Conservation (phyloP, 2,113 vertebrate genomes). For the Anser brachyrhynchus region DNA sequence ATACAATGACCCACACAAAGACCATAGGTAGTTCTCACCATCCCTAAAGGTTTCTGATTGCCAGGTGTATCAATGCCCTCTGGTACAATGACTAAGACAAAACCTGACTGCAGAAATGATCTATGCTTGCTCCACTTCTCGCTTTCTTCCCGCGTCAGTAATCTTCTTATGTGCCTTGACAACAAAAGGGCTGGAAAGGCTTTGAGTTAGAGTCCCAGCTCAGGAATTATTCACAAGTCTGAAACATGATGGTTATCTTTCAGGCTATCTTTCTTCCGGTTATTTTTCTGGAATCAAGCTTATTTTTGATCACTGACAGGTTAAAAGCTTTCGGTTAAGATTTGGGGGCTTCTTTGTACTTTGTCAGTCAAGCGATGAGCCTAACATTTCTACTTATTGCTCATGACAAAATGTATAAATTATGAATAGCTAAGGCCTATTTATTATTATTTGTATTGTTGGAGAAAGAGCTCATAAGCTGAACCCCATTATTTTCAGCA, state of each 20-base stretch:
- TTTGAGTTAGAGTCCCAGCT: background rate
- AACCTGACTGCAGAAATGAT: background rate
- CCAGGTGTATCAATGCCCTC: background rate
- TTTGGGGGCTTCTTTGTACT: background rate
- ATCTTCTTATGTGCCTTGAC: background rate
- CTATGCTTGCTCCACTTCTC: background rate
- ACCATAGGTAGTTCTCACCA: background rate
- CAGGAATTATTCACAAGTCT: constrained; percentile 15
- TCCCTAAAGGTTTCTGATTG: background rate
- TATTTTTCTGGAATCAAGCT: constrained; percentile 11
- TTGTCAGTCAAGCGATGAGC: background rate
- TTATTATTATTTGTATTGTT: background rate
- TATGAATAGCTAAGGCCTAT: background rate
- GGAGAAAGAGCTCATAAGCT: background rate
- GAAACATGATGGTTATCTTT: background rate
- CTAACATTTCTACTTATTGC: background rate
- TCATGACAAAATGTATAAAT: background rate
- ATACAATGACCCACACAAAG: background rate
- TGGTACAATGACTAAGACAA: background rate
- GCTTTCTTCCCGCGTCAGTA: background rate
- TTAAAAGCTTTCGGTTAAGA: background rate
- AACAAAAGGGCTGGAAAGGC: constrained; percentile 17
- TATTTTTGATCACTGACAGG: background rate
- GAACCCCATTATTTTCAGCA: background rate
- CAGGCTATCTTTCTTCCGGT: background rate